Evolutionary conservation across 2,888 invertebrate genomes (phyloP).

Genomic region (Habroteleia sp.): DNA sequence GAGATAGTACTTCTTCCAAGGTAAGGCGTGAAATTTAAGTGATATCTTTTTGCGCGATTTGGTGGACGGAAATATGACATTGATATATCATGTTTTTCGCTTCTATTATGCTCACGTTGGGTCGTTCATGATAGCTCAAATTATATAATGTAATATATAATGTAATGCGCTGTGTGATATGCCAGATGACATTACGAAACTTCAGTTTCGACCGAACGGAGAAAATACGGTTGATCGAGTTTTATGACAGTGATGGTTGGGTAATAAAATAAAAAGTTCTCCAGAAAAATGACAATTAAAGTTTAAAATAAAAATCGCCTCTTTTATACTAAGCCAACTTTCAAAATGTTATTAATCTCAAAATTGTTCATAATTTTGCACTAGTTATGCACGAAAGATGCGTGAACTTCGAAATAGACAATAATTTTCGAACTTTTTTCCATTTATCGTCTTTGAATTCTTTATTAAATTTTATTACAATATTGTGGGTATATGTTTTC

Average conservation of each 20-base stretch:
- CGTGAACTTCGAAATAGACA: too few species aligned
- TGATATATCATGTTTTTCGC: slow-evolving; percentile 52
- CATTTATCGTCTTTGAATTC: too few species aligned
- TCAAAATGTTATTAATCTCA: too few species aligned
- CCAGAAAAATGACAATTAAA: too few species aligned
- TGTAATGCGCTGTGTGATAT: slow-evolving; percentile 9
- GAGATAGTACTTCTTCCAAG: slow-evolving; percentile 29
- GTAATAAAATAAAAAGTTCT: too few species aligned
- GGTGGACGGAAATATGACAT: slow-evolving; percentile 47
- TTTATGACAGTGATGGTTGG: background rate
- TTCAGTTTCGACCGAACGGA: slow-evolving; percentile 3
- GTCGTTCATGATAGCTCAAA: slow-evolving; percentile 31
- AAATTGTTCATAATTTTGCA: too few species aligned
- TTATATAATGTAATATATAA: slow-evolving; percentile 37
- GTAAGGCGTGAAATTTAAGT: slow-evolving; percentile 41
- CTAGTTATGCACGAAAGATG: too few species aligned
- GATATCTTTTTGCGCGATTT: slow-evolving; percentile 46
- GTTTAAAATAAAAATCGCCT: too few species aligned
- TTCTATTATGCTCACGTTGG: slow-evolving; percentile 38
- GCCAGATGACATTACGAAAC: slow-evolving; percentile 7
- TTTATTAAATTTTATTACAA: too few species aligned
- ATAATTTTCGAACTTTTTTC: too few species aligned
- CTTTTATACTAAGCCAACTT: too few species aligned
- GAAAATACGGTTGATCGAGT: background rate
- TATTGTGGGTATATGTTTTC: too few species aligned